Evolutionary conservation across 2,888 invertebrate species (phyloP).

Genomic region (Cacoxenus indagator): DNA sequence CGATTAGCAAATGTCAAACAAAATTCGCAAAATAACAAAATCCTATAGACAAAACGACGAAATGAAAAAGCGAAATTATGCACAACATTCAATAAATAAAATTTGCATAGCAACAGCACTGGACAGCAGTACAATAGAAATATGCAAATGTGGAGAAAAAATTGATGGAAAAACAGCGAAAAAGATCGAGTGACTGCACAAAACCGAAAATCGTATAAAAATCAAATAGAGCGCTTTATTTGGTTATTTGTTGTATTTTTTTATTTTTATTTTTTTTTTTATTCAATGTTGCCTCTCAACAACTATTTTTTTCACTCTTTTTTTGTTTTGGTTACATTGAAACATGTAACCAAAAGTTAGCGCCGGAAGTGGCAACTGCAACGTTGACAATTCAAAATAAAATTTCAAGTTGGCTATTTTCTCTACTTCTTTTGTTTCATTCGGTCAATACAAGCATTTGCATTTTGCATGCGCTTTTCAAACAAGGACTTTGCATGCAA

Average conservation of each 20-base stretch:
- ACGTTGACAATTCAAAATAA: slow-evolving; percentile 12
- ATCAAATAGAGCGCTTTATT: slow-evolving; percentile 11
- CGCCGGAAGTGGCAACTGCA: slow-evolving; percentile 17
- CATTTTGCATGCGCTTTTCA: neutral
- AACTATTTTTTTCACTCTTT: slow-evolving; percentile 12
- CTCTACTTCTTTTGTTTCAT: neutral
- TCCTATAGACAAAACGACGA: neutral
- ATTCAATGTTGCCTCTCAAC: neutral
- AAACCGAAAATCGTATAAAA: neutral
- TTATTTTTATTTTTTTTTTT: slow-evolving; percentile 4
- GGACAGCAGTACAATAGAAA: slow-evolving; percentile 5
- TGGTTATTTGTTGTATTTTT: neutral
- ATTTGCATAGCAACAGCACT: slow-evolving; percentile 12
- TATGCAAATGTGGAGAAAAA: slow-evolving; percentile 7
- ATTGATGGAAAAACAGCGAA: neutral
- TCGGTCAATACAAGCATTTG: neutral
- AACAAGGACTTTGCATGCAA: neutral
- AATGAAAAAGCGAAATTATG: slow-evolving; percentile 1
- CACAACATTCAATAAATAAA: neutral
- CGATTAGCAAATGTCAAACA: slow-evolving; percentile 12
- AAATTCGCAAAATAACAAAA: neutral
- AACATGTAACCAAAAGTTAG: slow-evolving; percentile 19
- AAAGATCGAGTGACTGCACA: neutral
- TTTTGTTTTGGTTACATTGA: too few relatives aligned
- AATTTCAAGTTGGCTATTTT: neutral